Evolutionary conservation across 2,113 vertebrate genomes (phyloP), one percentile per base, ranked within the genome.

Genomic region (Sinocyclocheilus anshuiensis): DNA sequence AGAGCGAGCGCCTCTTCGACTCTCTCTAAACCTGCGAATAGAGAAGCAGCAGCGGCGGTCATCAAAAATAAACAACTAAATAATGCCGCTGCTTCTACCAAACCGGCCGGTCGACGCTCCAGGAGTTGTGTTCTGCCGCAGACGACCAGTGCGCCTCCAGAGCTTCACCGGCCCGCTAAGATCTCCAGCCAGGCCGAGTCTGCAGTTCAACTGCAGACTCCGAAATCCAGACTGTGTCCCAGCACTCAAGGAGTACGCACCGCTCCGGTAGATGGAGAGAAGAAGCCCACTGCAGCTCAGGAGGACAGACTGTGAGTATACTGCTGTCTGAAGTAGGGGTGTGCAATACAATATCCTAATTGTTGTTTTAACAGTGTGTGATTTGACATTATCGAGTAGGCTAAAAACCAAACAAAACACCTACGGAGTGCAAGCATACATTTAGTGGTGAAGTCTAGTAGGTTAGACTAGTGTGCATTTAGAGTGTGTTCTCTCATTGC

Each of bases 251-350:
- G 65, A 3, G 91, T 69, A 53, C 67, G 82, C 15, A 89, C 90
- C 1, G 81, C 77, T 13, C 87, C 86, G 1, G 20, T 57, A 8
- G 69, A 82, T n/a, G 77, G 50, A 8, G 53, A 0, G 48, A 86
- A 78, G 86, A 93, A 91, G n/a, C 6, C 76, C 13, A 93, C 87
- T 1, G 88, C 91, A 18, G 94, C 92, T n/a, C 94, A 95, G 88
- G 90, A 93, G 80, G 93, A 95, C 33, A 89, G 95, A 87, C 83
- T 94, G 95, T 95, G 83, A 94, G 94, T 93, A 36, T 12, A 15
- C 4, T 22, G 13, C 15, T 48, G 24, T 81, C 16, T 26, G 48
- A 53, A 48, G 11, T 24, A 26, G 9, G 55, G 26, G 26, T 26
- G 26, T 26, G 26, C 26, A 26, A 33, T 33, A 33, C 33, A 33